Conservation (phyloP, 2,797 vertebrate species). For the Orientallactaga sibirica region DNA sequence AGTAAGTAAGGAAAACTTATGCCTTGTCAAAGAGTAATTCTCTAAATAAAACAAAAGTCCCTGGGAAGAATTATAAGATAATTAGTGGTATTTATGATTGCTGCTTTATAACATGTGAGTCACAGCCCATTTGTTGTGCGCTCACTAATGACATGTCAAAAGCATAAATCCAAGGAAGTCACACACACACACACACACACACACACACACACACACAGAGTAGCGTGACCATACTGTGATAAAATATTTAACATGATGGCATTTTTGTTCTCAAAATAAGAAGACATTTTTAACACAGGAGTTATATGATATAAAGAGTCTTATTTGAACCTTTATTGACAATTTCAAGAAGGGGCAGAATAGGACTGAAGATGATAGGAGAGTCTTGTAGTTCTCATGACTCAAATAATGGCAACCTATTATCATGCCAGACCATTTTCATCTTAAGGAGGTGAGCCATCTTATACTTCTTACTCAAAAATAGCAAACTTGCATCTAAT, state of each 20-base stretch:
- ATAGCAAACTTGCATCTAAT: background rate
- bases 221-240: background rate
- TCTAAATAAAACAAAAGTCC: conserved; percentile 11
- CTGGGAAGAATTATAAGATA: conserved; percentile 23
- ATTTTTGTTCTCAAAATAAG: conserved; percentile 26
- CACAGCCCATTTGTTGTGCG: conserved; percentile 48
- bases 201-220: no score
- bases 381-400: background rate
- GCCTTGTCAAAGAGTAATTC: conserved; percentile 68
- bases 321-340: background rate
- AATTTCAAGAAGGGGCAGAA: background rate
- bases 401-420: background rate
- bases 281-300: background rate
- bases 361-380: background rate
- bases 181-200: background rate
- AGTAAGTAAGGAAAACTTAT: background rate
- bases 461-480: background rate
- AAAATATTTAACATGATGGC: background rate
- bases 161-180: conserved; percentile 31
- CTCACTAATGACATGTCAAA: conserved; percentile 68
- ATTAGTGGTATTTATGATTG: conserved; percentile 57
- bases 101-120: background rate
- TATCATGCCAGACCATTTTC: background rate
- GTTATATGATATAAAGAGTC: background rate
- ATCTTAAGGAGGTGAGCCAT: background rate